A percentile compares a stretch with the other conserved stretches of the same genome.
phyloP scores from a whole-genome alignment of 2,113 vertebrate species.

The Castor canadensis region DNA sequence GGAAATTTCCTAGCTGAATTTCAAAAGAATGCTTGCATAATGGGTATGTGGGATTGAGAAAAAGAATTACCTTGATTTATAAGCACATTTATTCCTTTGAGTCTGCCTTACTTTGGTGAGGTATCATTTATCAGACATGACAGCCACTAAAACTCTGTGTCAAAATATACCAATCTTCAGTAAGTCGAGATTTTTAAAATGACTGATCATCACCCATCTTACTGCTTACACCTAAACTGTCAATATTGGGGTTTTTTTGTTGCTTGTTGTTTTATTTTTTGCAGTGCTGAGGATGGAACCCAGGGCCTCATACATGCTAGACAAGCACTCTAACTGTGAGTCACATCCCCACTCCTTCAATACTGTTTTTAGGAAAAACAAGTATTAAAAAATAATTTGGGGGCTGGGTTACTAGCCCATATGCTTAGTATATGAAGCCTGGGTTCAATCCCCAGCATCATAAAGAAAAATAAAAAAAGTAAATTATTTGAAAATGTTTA shows the following conservation, averaged over 20 bases:
- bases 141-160: not conserved
- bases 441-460: not conserved
- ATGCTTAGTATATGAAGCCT: not conserved
- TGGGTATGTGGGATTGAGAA: not conserved
- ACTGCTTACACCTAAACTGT: not conserved
- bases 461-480: too few species aligned
- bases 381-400: not conserved
- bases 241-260: too few species aligned
- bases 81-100: not conserved
- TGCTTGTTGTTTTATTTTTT: too few species aligned
- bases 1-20: constrained; percentile 41
- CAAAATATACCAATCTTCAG: not conserved
- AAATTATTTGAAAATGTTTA: not conserved
- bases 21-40: constrained; percentile 47
- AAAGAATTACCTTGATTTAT: not conserved
- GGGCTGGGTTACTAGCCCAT: not conserved
- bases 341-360: too few species aligned
- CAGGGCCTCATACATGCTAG: too few species aligned
- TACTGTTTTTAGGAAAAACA: not conserved
- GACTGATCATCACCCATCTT: not conserved
- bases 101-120: constrained; percentile 14
- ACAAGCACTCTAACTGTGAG: too few species aligned
- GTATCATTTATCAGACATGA: not conserved
- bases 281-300: too few species aligned
- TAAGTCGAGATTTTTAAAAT: not conserved